Percentiles rank a stretch among this genome's conserved stretches.
Evolutionary conservation across 2,888 invertebrate species (phyloP).

Genomic region (Hypomecis atomaria): DNA sequence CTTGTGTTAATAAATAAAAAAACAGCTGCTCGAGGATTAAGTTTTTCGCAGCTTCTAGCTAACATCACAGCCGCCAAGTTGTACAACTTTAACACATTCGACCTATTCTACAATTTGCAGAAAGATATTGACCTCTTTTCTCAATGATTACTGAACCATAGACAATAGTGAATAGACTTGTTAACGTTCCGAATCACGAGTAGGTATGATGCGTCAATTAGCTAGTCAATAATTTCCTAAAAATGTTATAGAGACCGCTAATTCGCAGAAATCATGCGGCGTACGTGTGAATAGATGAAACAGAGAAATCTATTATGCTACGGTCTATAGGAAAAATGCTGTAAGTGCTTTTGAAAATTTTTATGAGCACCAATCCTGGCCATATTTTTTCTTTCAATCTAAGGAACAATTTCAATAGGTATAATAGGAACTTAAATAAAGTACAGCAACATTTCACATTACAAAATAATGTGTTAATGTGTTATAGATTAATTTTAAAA

Average conservation of each 20-base stretch:
- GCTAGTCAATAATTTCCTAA: constrained; percentile 72
- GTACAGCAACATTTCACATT: too few species aligned
- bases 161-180: constrained; percentile 42
- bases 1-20: too few species aligned
- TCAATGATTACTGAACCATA: constrained; percentile 23
- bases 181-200: constrained; percentile 47
- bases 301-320: constrained; percentile 18
- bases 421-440: too few species aligned
- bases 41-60: too few species aligned
- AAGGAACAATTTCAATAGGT: too few species aligned
- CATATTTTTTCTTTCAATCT: too few species aligned
- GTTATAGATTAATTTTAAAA: too few species aligned
- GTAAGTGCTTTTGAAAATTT: neutral
- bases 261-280: constrained; percentile 68
- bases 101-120: too few species aligned
- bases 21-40: too few species aligned
- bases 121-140: constrained; percentile 15
- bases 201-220: constrained; percentile 75
- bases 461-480: too few species aligned
- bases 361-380: neutral
- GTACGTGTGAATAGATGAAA: constrained; percentile 50
- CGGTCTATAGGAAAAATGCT: neutral
- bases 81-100: too few species aligned
- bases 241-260: constrained; percentile 63
- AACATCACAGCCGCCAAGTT: too few species aligned